Evolutionary conservation across 2,113 vertebrate species (phyloP), one percentile per base, ranked within the genome.

Genomic region (Anser brachyrhynchus): DNA sequence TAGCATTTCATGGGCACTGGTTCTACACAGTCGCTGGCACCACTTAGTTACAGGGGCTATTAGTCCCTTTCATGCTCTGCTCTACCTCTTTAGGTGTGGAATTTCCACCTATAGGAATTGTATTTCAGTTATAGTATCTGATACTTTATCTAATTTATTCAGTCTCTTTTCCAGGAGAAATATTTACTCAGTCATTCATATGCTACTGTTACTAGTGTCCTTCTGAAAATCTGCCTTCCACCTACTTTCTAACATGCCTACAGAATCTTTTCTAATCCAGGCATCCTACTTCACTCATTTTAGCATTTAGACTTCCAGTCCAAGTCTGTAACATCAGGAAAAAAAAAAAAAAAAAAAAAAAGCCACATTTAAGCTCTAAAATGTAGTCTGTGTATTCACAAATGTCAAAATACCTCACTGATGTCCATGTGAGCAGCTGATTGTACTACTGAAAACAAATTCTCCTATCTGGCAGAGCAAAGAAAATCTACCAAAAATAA

Each of bases 21-120:
- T 7, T 65, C 39, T 69, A 28, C 0, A 0, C 13, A 18, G 10
- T 57, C 76, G 18, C 8, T 73, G 59, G 6, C 12, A 52, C 35
- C 55, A 17, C 39, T 54, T 71, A 39, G 10, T 64, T 71, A 23
- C 57, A 9, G 4, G 18, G 41, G 18, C 18, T 74, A 37, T 35
- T n/a, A 20, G 35, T 71, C 65, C 67, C 7, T 54, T 13, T 20
- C 65, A 64, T 0, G 0, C 21, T 66, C 23, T 62, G 15, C 43
- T 82, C 28, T 81, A 23, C 6, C 37, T 7, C 0, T 44, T 71
- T 59, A 44, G 26, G 6, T 28, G 62, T 64, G 55, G 33, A 78
- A 65, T 51, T 85, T 78, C 41, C 23, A 54, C 15, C 28, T 46
- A 31, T 6, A 72, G 25, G 46, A 71, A 55, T 59, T 19, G 59